These are phyloP conservation scores for Tetropium fuscum DNA, from an alignment of 2,888 invertebrate genomes.

Conservation along the genomic window DNA sequence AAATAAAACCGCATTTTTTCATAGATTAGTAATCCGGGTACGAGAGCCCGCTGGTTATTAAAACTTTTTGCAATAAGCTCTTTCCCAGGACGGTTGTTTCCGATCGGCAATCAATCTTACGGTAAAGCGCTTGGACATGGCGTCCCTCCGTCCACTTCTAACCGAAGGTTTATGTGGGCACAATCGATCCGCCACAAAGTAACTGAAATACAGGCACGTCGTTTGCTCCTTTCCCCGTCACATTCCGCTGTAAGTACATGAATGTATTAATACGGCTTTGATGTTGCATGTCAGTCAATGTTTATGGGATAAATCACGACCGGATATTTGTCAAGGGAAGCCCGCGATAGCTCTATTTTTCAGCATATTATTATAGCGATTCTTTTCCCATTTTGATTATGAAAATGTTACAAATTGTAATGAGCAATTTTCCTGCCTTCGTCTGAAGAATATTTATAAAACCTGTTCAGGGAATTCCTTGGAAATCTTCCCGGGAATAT, in stretches of 20 bases:
- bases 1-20: no score
- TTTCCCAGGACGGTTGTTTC: background rate
- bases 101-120: conserved; percentile 9
- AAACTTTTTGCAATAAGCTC: background rate
- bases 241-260: background rate
- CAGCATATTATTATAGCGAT: no score
- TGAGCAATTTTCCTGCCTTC: no score
- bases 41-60: background rate
- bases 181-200: conserved; percentile 14
- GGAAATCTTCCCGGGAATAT: no score
- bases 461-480: no score
- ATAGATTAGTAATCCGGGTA: no score
- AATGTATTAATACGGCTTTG: conserved; percentile 2
- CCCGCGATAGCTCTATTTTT: background rate
- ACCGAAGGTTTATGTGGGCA: conserved; percentile 21
- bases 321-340: background rate
- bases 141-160: conserved; percentile 3
- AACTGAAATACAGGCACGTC: conserved; percentile 2
- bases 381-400: no score
- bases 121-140: background rate
- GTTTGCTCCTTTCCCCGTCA: background rate
- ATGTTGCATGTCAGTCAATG: background rate
- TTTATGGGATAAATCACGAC: background rate
- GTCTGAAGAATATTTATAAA: no score
- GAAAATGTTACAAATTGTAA: no score